phyloP scores from a whole-genome alignment of 2,113 vertebrate genomes.

The Callaeas wilsoni region DNA sequence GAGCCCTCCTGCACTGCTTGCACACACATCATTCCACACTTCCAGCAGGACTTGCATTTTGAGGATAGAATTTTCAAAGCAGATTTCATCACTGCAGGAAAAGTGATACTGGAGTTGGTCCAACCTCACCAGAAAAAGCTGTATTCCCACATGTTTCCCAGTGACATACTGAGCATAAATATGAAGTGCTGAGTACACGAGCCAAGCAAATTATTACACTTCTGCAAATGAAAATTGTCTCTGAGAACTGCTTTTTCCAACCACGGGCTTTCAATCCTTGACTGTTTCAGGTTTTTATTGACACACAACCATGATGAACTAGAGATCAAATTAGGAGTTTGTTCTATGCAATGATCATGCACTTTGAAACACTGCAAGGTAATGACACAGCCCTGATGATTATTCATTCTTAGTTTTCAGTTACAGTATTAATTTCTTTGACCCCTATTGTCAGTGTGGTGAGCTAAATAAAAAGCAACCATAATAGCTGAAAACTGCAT shows the following conservation, averaged over 20 bases:
- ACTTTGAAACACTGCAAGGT: neutral
- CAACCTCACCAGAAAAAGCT: neutral
- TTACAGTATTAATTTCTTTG: neutral
- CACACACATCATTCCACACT: neutral
- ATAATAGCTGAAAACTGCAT: neutral
- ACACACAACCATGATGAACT: neutral
- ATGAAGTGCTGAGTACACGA: neutral
- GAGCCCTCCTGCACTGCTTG: neutral
- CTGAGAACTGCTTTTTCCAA: neutral
- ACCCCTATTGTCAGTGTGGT: neutral
- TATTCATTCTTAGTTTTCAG: neutral
- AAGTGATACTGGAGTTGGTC: neutral
- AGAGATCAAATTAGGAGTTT: neutral
- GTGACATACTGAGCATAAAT: neutral
- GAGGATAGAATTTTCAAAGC: neutral
- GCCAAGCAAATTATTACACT: neutral
- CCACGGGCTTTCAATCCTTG: neutral
- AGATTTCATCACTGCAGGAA: conserved; percentile 1
- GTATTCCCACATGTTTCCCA: neutral
- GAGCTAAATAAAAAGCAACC: conserved; percentile 27
- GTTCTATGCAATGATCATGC: neutral
- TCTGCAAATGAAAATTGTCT: neutral
- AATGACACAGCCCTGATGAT: neutral
- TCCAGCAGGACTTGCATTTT: neutral
- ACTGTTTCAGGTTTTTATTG: neutral